phyloP scores from a whole-genome alignment of 2,888 invertebrate genomes.

The Entomobrya multifasciata region DNA sequence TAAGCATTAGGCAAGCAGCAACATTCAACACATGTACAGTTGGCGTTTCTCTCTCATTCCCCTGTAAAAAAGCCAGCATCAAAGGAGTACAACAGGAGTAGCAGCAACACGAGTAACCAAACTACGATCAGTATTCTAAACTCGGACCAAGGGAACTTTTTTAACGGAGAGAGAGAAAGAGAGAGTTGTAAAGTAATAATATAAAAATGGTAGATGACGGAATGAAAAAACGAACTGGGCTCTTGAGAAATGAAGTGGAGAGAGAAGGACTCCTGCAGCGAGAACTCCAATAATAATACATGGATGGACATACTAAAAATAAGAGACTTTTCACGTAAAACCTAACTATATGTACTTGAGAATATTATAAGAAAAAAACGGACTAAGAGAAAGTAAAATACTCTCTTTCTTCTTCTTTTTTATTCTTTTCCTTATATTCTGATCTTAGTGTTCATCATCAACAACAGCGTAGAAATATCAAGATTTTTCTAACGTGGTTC shows the following conservation, averaged over 20 bases:
- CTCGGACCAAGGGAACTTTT: slow-evolving; percentile 74
- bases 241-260: slow-evolving; percentile 79
- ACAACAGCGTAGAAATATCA: neutral
- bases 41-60: too few species aligned
- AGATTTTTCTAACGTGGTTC: neutral
- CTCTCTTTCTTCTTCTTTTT: neutral
- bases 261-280: slow-evolving; percentile 59
- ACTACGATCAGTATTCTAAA: slow-evolving; percentile 69
- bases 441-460: slow-evolving; percentile 44
- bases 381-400: slow-evolving; percentile 31
- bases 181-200: slow-evolving; percentile 66
- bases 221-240: slow-evolving; percentile 76
- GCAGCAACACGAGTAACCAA: neutral
- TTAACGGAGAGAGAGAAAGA: slow-evolving; percentile 49
- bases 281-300: slow-evolving; percentile 61
- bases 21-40: too few species aligned
- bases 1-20: too few species aligned
- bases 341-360: slow-evolving; percentile 10
- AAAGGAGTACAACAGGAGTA: slow-evolving; percentile 1
- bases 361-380: slow-evolving; percentile 22
- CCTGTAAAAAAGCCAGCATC: too few species aligned
- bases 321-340: slow-evolving; percentile 6
- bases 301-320: slow-evolving; percentile 56
- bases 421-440: slow-evolving; percentile 28
- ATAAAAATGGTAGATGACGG: slow-evolving; percentile 77